Evolutionary conservation across 2,888 invertebrate genomes (phyloP), one percentile per base, ranked within the genome.

Genomic region (Paralinhomoeus sp.): DNA sequence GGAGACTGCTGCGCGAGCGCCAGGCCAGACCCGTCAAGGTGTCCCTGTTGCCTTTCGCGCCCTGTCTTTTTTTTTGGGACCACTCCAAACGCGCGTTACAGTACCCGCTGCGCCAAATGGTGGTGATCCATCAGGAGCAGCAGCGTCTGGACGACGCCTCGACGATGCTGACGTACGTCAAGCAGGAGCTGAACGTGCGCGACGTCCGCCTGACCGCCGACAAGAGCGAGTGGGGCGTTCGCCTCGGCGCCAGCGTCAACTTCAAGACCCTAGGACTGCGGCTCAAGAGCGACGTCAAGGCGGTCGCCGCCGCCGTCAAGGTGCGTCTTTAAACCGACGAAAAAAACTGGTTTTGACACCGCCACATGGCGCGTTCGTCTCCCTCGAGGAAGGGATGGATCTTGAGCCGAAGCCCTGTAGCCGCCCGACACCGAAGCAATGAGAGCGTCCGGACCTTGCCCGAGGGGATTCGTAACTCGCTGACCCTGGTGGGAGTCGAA

Each of bases 51-150:
- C 18, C 9, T 9, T 36, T n/a, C 17, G 7, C 9, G 36, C 9
- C 15, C 12, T 31, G 9, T 9, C 15, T 31, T 9, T 31, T 31
- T 9, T 31, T 31, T 9, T 31, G 9, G 31, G 9, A n/a, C n/a
- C n/a, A n/a, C n/a, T n/a, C 31, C 31, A 12, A 7, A 31, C 18
- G 17, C 18, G 9, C 20, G 34, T 54, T 54, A 20, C 54, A 73
- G 71, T 91, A 91, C 67, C 97, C 97, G 0, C 67, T 97, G 48
- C 83, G 82, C 20, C 89, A 91, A 67, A 75, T 93, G 53, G 77
- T 93, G n/a, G 77, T 93, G 7, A 80, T 97, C 52, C 83, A 89
- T 62, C 78, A 80, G 52, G 80, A 84, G 56, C 64, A 71, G 18
- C 69, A 74, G 35, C 78, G 78, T 53, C 71, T 93, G 46, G 67